A percentile compares a stretch with the other conserved stretches of the same genome.
Evolutionary conservation across 1,140 invertebrate genomes (phyloP).

Genomic region (Dreissena rostriformis): DNA sequence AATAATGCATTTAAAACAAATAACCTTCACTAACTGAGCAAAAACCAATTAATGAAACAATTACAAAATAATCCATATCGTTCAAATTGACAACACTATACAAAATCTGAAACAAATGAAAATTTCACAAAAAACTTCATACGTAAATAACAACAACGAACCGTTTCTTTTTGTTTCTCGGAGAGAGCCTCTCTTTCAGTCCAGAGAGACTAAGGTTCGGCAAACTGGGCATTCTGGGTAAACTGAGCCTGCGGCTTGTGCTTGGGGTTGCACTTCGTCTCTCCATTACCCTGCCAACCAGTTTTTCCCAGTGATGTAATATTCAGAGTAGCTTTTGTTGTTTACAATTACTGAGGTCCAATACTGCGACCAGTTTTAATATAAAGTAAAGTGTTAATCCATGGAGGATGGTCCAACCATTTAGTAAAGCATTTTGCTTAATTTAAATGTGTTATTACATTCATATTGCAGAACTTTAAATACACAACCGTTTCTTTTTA

Average conservation of each 20-base stretch:
- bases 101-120: too few species aligned
- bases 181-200: slow-evolving; percentile 45
- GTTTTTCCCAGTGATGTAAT: neutral
- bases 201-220: slow-evolving; percentile 31
- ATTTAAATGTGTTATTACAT: too few species aligned
- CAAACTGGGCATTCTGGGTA: slow-evolving; percentile 46
- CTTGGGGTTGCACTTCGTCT: slow-evolving; percentile 14
- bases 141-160: neutral
- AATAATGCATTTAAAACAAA: too few species aligned
- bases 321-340: neutral
- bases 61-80: too few species aligned
- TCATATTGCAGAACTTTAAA: too few species aligned
- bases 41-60: too few species aligned
- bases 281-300: slow-evolving; percentile 12
- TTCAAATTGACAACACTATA: too few species aligned
- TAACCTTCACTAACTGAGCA: too few species aligned
- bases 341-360: neutral
- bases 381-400: too few species aligned
- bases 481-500: neutral
- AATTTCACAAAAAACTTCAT: too few species aligned
- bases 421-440: neutral
- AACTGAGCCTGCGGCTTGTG: slow-evolving; percentile 12
- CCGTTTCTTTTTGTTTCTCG: slow-evolving; percentile 55
- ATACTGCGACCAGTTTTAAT: neutral
- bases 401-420: too few species aligned